Evolutionary conservation across 2,888 invertebrate species (phyloP), one percentile per base, ranked within the genome.

Genomic region (Bugula neritina): DNA sequence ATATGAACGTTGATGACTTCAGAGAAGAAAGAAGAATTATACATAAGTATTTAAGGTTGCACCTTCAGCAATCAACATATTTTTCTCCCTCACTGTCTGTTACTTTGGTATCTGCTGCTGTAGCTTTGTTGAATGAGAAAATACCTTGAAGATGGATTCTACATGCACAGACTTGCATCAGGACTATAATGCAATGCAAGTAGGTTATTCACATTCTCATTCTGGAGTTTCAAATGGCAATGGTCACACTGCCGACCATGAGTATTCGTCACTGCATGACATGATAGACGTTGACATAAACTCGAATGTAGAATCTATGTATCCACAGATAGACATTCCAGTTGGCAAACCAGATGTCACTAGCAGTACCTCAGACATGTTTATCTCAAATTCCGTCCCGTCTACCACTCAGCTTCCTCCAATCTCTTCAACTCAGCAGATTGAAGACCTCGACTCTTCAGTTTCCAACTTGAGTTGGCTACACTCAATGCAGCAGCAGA

Each of bases 201-300:
- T 63, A 63, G 63, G 31, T 31, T 63, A 63, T n/a, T 31, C 31
- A 10, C 5, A 43, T 43, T 43, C 43, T 17, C 10, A 10, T 5
- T 5, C 43, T 10, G 5, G 10, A 5, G 10, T 10, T 25, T 57
- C 57, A 57, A 57, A 57, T 57, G 23, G 17, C 13, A n/a, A n/a
- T 5, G 63, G 63, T 43, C 43, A 43, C 43, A 10, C 43, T 3
- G 76, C 73, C 3, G 71, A 71, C 27, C 63, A 69, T 25, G 75
- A 72, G 35, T 73, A 71, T 58, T 35, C 77, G 17, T 75, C 92
- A 71, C 88, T 93, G 80, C 92, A 93, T 84, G 93, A 94, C 81
- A 92, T 93, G 90, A 88, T 94, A 76, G 93, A 93, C 81, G 90
- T 92, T 84, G 94, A 93, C 82, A 92, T 94, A 75, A 91, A 92